phyloP scores from a whole-genome alignment of 2,888 invertebrate genomes.

The Podotricha telesiphe region DNA sequence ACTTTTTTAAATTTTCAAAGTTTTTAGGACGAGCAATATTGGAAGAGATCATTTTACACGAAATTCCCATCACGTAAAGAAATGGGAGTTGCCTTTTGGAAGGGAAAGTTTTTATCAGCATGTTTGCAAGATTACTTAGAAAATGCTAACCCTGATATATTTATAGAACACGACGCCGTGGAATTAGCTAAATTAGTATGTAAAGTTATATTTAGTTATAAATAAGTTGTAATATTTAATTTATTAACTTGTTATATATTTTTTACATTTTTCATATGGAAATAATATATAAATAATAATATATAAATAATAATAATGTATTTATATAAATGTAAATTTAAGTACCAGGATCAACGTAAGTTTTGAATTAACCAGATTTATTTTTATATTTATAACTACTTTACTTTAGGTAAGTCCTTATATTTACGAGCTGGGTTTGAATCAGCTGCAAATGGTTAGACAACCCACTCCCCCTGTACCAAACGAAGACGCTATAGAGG shows the following conservation, averaged over 20 bases:
- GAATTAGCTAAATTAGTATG: constrained; percentile 67
- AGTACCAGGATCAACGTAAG: neutral
- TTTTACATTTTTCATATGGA: too few species aligned
- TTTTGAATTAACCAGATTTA: neutral
- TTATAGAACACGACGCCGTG: constrained; percentile 69
- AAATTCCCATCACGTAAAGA: constrained; percentile 68
- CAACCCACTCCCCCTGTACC: constrained; percentile 73
- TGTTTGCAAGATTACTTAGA: constrained; percentile 76
- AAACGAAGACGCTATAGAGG: constrained; percentile 60
- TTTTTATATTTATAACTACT: constrained; percentile 33
- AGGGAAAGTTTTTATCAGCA: constrained; percentile 80
- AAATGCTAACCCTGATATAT: constrained; percentile 70
- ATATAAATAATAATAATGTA: too few species aligned
- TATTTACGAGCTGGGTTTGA: constrained; percentile 76
- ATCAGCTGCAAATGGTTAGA: constrained; percentile 80
- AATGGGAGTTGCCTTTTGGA: constrained; percentile 83
- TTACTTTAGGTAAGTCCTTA: constrained; percentile 73
- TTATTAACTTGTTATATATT: neutral
- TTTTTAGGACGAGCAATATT: constrained; percentile 84
- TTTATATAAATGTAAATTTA: neutral
- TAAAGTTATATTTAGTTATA: neutral
- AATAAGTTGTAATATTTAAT: neutral
- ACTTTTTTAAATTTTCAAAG: neutral
- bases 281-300: too few species aligned
- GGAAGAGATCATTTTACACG: constrained; percentile 81